Evolutionary conservation across 2,113 vertebrate species (phyloP).

Genomic region (Caretta caretta): DNA sequence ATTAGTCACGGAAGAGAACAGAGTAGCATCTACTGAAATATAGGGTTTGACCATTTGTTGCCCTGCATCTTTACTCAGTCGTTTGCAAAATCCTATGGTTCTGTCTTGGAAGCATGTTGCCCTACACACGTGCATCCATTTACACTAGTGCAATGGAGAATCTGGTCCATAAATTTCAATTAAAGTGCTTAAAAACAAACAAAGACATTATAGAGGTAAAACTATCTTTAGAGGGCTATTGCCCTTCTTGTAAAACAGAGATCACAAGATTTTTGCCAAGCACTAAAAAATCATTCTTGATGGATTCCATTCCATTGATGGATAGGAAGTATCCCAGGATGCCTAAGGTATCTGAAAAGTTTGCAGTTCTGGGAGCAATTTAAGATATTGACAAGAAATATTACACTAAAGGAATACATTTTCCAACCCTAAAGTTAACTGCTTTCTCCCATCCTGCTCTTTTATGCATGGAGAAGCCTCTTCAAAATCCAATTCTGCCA

Average conservation of each 20-base stretch:
- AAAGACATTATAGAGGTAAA: not conserved
- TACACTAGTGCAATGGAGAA: not conserved
- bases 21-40: not conserved
- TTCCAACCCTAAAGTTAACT: not conserved
- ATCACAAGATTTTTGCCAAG: not conserved
- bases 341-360: not conserved
- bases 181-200: not conserved
- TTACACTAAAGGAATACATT: not conserved
- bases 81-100: not conserved
- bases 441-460: not conserved
- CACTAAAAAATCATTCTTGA: not conserved
- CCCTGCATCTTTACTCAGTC: not conserved
- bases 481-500: not conserved
- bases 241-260: not conserved
- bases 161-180: not conserved
- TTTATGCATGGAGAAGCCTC: not conserved
- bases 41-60: not conserved
- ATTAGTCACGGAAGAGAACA: slow-evolving; percentile 16
- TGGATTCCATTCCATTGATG: not conserved
- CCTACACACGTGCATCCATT: not conserved
- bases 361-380: not conserved
- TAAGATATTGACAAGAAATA: not conserved
- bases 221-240: not conserved
- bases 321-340: not conserved
- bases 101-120: not conserved